Evolutionary conservation across 1,140 invertebrate species (phyloP), one percentile per base, ranked within the genome.

Genomic region (Mizuhopecten yessoensis): DNA sequence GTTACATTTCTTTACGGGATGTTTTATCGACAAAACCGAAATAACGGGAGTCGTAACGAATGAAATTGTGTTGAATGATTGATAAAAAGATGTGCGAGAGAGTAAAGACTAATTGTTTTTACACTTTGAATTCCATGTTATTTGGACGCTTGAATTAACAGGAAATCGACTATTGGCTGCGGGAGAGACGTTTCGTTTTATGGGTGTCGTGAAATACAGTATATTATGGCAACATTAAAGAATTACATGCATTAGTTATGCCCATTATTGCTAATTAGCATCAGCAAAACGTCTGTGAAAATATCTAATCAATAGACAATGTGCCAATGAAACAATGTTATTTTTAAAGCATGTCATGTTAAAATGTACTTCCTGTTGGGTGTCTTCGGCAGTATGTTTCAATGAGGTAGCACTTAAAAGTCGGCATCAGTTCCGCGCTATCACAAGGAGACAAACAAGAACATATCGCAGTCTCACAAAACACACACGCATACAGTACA

Each of bases 1-100:
- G 57, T 75, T 75, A 75, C 23, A 29, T 29, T 75, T 75, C 57
- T 75, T 75, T 29, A 75, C 57, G 57, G 57, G 57, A 75, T 75
- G 57, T 75, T 75, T 75, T 75, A 75, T 75, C 57, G 57, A 75
- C 57, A 75, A 75, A 75, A n/a, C 57, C 57, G 57, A 75, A 75
- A 75, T 75, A 75, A 75, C n/a, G n/a, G 29, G 57, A n/a, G 57
- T 75, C 57, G 57, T 75, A 75, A 75, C 23, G 57, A 75, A 75
- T 75, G 57, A n/a, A n/a, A 75, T 75, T 29, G 57, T 75, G 57
- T 75, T 75, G 57, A 75, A 75, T 75, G 57, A 75, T 75, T 75
- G 57, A 75, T 75, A n/a, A 75, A 75, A 75, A 75, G 57, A 75
- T 75, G 57, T 75, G 57, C 0, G 1, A 75, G 57, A 75, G 57